Conservation (phyloP, 2,113 vertebrate species). For the Sorex fumeus region DNA sequence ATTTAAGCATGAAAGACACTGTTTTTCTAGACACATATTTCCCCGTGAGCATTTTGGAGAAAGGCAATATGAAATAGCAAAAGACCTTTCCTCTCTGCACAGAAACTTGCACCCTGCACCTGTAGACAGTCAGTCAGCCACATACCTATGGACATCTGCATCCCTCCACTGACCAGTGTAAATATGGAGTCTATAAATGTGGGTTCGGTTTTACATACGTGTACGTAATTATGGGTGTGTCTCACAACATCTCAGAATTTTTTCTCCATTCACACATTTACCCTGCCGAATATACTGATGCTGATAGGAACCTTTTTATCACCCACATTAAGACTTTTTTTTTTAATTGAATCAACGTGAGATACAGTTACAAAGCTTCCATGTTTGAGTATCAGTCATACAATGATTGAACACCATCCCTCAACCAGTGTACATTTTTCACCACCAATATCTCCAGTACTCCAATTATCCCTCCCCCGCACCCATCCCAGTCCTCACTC, state of each 20-base stretch:
- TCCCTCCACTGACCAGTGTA: not conserved
- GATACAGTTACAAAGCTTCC: too few relatives aligned
- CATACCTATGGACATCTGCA: not conserved
- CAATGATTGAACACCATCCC: too few relatives aligned
- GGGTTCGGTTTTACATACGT: not conserved
- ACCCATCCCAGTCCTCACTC: too few relatives aligned
- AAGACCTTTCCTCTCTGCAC: constrained; percentile 19
- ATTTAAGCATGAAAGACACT: constrained; percentile 80
- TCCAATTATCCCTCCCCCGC: too few relatives aligned
- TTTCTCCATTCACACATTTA: not conserved
- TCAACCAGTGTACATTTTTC: too few relatives aligned
- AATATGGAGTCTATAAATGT: not conserved
- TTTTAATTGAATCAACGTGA: too few relatives aligned
- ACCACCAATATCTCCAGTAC: too few relatives aligned
- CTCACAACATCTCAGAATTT: not conserved
- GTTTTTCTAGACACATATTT: constrained; percentile 72
- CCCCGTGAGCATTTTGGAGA: constrained; percentile 66
- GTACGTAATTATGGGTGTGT: not conserved
- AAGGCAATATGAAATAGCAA: constrained; percentile 26
- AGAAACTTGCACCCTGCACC: not conserved
- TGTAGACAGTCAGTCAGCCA: not conserved
- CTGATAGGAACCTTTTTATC: too few relatives aligned
- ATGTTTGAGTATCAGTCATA: too few relatives aligned
- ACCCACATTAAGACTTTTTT: too few relatives aligned
- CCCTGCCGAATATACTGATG: too few relatives aligned